Base-by-base conservation (phyloP, 2,113 vertebrate species). In the Pimephales promelas region DNA sequence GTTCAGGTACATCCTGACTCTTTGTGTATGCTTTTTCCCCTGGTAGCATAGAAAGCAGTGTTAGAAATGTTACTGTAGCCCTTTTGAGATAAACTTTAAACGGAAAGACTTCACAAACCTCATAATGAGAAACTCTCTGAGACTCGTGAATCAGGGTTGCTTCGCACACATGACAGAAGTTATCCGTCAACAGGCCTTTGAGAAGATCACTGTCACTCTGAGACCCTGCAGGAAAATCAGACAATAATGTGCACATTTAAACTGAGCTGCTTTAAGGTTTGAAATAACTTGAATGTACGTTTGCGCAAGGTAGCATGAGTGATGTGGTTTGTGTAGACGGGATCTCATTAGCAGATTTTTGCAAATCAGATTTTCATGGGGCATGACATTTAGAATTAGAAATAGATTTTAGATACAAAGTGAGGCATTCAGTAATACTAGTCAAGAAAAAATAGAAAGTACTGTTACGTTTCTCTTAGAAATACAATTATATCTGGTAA, bases 1-100 rank as follows among this genome's bases (percentile, higher is more conserved):
- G 49, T 79, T 89, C 88, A 96, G 88, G 86, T 94, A 95, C 73
- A 92, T 73, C 40, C 71, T 93, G 87, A 97, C 88, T 84, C 94
- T 96, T 84, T 94, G 90, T 72, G 94, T 92, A 66, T 97, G 96
- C 56, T 91, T 95, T 92, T 95, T 95, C 80, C 97, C 95, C 96
- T 98, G 88, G 54, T 62, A 92, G 61, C 75, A 10, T 10, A 75
- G 5, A 68, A 52, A 89, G 0, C 36, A 79, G 24, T 13, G 34
- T 31, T 66, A n/a, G 4, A 28, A 31, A 72, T 16, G 22, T 36
- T 49, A 49, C 52, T 71, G 22, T n/a, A 68, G 56, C 10, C 16
- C 2, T 66, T 20, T 14, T 74, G 16, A 31, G 14, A 73, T 18
- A 71, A 43, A 70, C 18, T 43, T 34, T 2, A 45, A n/a, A 71